Base-by-base conservation (phyloP, 2,113 vertebrate genomes). In the Labrus mixtus region DNA sequence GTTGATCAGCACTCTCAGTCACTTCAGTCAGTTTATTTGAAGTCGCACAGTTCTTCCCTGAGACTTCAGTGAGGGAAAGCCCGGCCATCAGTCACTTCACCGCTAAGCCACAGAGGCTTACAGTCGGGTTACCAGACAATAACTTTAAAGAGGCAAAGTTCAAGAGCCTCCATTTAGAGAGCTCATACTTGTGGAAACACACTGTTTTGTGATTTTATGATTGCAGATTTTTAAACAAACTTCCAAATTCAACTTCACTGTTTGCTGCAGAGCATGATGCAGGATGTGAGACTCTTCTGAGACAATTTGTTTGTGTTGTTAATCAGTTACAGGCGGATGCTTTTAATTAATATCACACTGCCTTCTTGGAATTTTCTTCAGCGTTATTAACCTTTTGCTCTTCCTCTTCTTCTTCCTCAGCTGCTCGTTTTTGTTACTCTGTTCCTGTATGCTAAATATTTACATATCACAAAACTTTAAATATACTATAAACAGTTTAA, bases 291-390 rank as follows among this genome's bases (percentile, higher is more conserved):
- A 16, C 15, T 46, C 45, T 60, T 64, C 56, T 36, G 37, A 77
- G 68, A 50, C 60, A 62, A 58, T 80, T 70, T 80, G 64, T 83
- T 77, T 80, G 64, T 65, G 73, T 70, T 77, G 73, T 70, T 79
- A 77, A 86, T 86, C 61, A 77, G 68, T 80, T 79, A 76, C 59
- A 25, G 76, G 54, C 79, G 61, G 65, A 74, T 80, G 80, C 56
- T 69, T 77, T 80, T 74, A 83, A 83, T 80, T 86, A 83, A 77
- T 69, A 77, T 73, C 64, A 66, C 56, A 60, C 57, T 37, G 62
- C 58, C 53, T 17, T 72, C 45, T 20, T 76, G 53, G 67, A 76
- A 68, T 56, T 76, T 43, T 0, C 58, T 73, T 60, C 61, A 37
- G 43, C 16, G 51, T 72, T 65, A 73, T 68, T 77, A 79, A 37